Base-by-base conservation (phyloP, 2,888 invertebrate genomes). In the Poecilobothrus nobilitatus region DNA sequence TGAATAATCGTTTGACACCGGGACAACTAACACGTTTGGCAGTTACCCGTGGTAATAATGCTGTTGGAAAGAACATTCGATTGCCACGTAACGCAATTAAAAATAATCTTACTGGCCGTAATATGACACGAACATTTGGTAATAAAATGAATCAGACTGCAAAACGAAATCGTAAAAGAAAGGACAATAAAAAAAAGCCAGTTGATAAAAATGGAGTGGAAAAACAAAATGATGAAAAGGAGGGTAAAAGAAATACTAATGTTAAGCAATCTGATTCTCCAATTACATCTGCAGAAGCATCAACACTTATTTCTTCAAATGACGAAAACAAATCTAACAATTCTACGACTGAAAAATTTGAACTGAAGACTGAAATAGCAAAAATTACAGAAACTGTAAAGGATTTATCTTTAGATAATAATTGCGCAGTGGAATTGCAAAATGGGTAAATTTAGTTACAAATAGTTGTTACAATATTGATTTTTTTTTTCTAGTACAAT, bases 371-470 rank as follows among this genome's bases (percentile, higher is more conserved):
- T 71, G 74, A 73, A 61, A 70, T 68, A 66, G 72, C 71, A 21
- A 69, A 68, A 27, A 68, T 71, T 66, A 53, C 69, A 7, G 71
- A 71, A 63, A 69, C 69, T 68, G 66, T 71, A 18, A 71, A 72
- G 66, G 68, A 67, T n/a, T 64, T 69, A 20, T 44, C 68, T 22
- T 65, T 69, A 18, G 41, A n/a, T 71, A 27, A 69, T 44, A 66
- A 67, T 34, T 69, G 67, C 41, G 68, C 69, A 22, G 73, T 72
- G 65, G 75, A 74, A 71, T 70, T 74, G 8, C 74, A 73, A 67
- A 75, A 75, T 71, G 75, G 74, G 72, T 73, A 72, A 69, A 72
- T 73, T 66, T 71, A 8, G 27, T 12, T 63, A 27, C 12, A 3
- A 4, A 4, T 63, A 8, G 8, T 20, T 37, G 9, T 6, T 65